phyloP scores from a whole-genome alignment of 2,113 vertebrate genomes.

The Prunella fulvescens region DNA sequence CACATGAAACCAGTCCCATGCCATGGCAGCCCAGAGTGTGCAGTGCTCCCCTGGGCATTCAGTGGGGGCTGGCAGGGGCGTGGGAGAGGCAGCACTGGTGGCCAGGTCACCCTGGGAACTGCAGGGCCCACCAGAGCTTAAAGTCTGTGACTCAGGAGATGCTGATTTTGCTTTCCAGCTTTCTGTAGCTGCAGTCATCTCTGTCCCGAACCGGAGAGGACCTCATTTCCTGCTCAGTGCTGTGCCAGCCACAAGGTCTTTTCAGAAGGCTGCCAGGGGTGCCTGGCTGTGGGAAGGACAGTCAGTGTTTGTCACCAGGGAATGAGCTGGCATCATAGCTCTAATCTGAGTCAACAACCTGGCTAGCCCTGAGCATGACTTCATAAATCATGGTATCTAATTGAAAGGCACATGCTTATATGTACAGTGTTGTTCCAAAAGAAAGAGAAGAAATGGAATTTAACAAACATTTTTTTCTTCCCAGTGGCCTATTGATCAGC shows the following conservation, averaged over 20 bases:
- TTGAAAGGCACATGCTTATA: slow-evolving; percentile 24
- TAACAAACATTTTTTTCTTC: neutral
- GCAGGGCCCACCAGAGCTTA: neutral
- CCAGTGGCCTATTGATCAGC: neutral
- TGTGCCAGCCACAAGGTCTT: slow-evolving; percentile 60
- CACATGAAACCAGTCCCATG: accelerated
- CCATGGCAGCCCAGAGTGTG: accelerated
- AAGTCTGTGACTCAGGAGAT: slow-evolving; percentile 37
- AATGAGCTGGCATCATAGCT: slow-evolving; percentile 56
- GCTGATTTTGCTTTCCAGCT: slow-evolving; percentile 22
- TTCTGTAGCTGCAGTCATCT: slow-evolving; percentile 52
- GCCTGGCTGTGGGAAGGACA: slow-evolving; percentile 49
- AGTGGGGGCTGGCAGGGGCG: neutral
- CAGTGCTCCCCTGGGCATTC: neutral
- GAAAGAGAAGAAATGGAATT: neutral
- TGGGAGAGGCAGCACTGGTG: neutral
- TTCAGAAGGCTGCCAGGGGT: slow-evolving; percentile 54
- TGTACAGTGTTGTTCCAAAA: neutral
- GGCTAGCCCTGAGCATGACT: slow-evolving; percentile 34
- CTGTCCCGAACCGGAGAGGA: slow-evolving; percentile 48
- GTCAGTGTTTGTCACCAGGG: slow-evolving; percentile 60
- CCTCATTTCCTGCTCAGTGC: slow-evolving; percentile 57
- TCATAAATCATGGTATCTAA: slow-evolving; percentile 41
- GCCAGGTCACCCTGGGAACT: neutral
- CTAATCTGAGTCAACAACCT: slow-evolving; percentile 61